Base-by-base conservation (phyloP, 2,113 vertebrate genomes). In the Abramis brama region DNA sequence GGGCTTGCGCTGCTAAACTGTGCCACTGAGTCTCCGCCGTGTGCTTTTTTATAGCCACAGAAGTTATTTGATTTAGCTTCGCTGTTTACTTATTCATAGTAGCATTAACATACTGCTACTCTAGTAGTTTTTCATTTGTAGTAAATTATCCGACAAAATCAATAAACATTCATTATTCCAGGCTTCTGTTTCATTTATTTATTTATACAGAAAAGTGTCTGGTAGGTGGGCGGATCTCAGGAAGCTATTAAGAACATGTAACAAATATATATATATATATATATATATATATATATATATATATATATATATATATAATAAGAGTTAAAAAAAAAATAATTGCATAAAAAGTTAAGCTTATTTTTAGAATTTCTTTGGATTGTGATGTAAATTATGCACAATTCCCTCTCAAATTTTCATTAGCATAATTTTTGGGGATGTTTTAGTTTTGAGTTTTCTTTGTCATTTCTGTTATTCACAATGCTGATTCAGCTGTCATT, bases 71-170 rank as follows among this genome's bases (percentile, higher is more conserved):
- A 71, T 50, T 71, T 70, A 25, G 66, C 45, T 50, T 47, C 25
- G 47, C 66, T 86, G 79, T 86, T 83, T 50, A 88, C 52, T 83
- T 86, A 83, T 86, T 86, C 36, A 79, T 79, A 50, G 73, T 55
- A 43, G 30, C 25, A 76, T 75, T 86, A 80, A 71, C 85, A 79
- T 73, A 70, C 21, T 64, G 66, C 81, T 17, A 66, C 39, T 39
- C 62, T 13, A 62, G 39, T 68, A 68, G n/a, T 50, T 66, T 78
- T 82, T 81, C 43, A 85, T 85, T 80, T 78, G 47, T 78, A 76
- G 55, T 82, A 52, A 55, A 64, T 60, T 36, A 62, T 79, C 45
- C 0, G 1, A 27, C 78, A 79, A 60, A 79, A 79, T 79, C 57
- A 43, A 79, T 79, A 79, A 62, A 60, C 77, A 79, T 43, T 79